These are phyloP conservation scores for Paramuricea clavata DNA, from an alignment of 92 coral and sea anemone genomes.

Conservation along the genomic window DNA sequence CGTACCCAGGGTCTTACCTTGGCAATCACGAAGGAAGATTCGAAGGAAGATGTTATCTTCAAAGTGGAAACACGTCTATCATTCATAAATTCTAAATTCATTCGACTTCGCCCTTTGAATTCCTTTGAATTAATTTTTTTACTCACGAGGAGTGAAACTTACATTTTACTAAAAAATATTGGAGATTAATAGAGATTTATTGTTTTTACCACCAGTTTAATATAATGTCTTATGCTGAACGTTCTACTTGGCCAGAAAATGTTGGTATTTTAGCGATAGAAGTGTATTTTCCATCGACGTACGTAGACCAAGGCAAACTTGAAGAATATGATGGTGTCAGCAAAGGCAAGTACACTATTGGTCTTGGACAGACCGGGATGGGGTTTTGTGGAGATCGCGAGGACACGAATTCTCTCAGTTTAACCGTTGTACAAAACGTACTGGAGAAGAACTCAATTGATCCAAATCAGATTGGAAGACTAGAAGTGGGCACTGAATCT, in stretches of 20 bases:
- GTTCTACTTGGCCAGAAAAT: slow-evolving; percentile 80
- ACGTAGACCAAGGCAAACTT: slow-evolving; percentile 83
- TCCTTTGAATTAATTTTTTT: neutral
- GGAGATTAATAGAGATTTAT: neutral
- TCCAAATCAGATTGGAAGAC: slow-evolving; percentile 86
- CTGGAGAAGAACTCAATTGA: slow-evolving; percentile 83
- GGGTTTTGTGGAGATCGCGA: slow-evolving; percentile 98
- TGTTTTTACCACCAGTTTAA: neutral
- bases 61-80: no score
- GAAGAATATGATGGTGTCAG: slow-evolving; percentile 97
- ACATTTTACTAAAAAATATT: neutral
- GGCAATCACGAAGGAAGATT: no score
- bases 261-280: slow-evolving; percentile 96
- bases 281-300: slow-evolving; percentile 88
- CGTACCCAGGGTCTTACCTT: no score
- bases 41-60: no score
- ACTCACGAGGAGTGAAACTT: slow-evolving; percentile 2
- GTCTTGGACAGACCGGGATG: slow-evolving; percentile 93
- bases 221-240: neutral
- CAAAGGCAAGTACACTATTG: slow-evolving; percentile 95
- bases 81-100: no score
- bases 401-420: slow-evolving; percentile 89
- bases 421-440: slow-evolving; percentile 86
- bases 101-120: neutral
- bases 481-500: slow-evolving; percentile 98